Conservation (phyloP, 2,113 vertebrate species). For the Capricornis sumatraensis region DNA sequence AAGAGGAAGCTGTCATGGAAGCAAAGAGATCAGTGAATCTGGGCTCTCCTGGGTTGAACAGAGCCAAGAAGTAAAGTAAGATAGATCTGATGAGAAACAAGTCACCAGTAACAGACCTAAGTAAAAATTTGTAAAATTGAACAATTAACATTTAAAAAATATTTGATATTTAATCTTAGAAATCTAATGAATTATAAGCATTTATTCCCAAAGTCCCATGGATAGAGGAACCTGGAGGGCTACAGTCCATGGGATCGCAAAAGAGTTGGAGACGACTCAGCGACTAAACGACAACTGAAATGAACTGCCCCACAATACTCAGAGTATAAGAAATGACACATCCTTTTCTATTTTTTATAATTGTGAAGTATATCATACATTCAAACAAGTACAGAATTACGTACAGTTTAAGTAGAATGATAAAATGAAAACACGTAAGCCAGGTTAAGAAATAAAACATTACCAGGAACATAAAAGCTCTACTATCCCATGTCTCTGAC, state of each 20-base stretch:
- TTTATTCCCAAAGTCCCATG: background rate
- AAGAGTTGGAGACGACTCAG: background rate
- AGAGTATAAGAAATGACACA: background rate
- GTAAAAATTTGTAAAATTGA: background rate
- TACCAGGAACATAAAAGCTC: background rate
- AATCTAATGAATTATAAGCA: background rate
- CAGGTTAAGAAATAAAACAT: slow-evolving; percentile 23
- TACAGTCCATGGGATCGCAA: background rate
- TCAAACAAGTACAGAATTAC: background rate
- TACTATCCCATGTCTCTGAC: background rate
- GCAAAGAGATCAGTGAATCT: background rate
- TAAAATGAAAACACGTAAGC: background rate
- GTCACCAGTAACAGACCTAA: background rate
- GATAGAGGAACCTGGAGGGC: background rate
- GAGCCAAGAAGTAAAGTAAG: background rate
- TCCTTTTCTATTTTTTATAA: background rate
- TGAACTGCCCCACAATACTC: background rate
- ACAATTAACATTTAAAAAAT: background rate
- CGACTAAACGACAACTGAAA: background rate
- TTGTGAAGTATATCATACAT: background rate
- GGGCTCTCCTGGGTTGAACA: background rate
- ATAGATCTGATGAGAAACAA: background rate
- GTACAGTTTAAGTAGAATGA: background rate
- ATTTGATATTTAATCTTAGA: background rate
- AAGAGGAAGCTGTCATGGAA: background rate